Conservation (phyloP, 2,797 vertebrate species). For the Micropoecilia bifurca region DNA sequence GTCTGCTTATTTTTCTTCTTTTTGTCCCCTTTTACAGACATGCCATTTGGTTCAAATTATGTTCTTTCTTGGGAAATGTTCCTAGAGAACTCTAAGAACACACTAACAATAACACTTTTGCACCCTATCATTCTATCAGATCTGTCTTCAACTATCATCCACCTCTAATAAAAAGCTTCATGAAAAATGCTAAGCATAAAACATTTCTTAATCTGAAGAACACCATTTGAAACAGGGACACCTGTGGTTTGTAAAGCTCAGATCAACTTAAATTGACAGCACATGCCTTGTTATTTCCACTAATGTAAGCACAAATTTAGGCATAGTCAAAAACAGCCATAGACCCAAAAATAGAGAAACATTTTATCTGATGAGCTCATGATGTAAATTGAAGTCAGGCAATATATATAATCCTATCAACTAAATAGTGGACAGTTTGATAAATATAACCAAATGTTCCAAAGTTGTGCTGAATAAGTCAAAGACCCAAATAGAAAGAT, state of each 20-base stretch:
- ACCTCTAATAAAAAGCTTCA: not conserved
- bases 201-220: slow-evolving; percentile 4
- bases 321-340: slow-evolving; percentile 1
- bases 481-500: not conserved
- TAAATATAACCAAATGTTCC: slow-evolving; percentile 1
- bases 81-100: not conserved
- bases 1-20: not conserved
- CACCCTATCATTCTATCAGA: not conserved
- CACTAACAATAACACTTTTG: not conserved
- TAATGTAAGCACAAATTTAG: slow-evolving; percentile 3
- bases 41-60: not conserved
- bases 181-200: not conserved
- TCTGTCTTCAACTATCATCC: not conserved
- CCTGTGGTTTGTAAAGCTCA: slow-evolving; percentile 1
- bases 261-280: slow-evolving; percentile 6
- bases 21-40: not conserved
- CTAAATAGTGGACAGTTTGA: not conserved
- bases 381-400: not conserved
- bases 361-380: not conserved
- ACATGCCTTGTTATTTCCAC: not conserved
- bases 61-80: not conserved
- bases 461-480: not conserved
- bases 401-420: not conserved
- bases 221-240: not conserved
- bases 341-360: not conserved